These are phyloP conservation scores for Drepanosiphum platanoidis DNA, from an alignment of 2,888 invertebrate species.

Conservation along the genomic window DNA sequence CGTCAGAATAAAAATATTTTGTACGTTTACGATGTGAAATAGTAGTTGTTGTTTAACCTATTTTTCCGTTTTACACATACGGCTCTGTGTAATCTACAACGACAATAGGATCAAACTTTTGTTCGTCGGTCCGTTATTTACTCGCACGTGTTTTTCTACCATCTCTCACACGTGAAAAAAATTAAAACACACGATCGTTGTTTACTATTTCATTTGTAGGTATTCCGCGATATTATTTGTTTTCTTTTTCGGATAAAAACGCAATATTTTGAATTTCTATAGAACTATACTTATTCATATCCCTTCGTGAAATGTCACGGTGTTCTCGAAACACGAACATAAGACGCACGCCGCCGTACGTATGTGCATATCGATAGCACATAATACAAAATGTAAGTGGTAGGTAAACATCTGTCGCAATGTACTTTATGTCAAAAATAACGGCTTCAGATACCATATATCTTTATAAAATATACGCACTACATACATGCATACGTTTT, in stretches of 20 bases:
- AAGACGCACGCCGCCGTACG: too few species aligned
- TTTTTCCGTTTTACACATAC: too few species aligned
- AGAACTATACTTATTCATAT: not conserved
- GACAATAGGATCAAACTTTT: not conserved
- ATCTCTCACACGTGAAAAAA: too few species aligned
- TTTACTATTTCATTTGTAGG: not conserved
- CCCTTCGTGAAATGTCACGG: not conserved
- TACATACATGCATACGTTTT: not conserved
- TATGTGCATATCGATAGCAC: not conserved
- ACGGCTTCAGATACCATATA: not conserved
- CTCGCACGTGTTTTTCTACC: too few species aligned
- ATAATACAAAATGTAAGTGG: not conserved
- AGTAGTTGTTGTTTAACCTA: too few species aligned
- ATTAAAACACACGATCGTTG: too few species aligned
- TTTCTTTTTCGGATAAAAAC: not conserved
- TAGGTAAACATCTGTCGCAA: not conserved
- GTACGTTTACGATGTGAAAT: too few species aligned
- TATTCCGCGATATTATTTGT: not conserved
- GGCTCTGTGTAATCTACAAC: too few species aligned
- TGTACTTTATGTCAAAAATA: not conserved
- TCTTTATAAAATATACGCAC: not conserved
- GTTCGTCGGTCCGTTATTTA: too few species aligned
- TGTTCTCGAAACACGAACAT: not conserved
- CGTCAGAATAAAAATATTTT: too few species aligned
- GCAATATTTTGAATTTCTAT: not conserved